Conservation (phyloP, 2,888 invertebrate species). For the Himalopsyche anomala region DNA sequence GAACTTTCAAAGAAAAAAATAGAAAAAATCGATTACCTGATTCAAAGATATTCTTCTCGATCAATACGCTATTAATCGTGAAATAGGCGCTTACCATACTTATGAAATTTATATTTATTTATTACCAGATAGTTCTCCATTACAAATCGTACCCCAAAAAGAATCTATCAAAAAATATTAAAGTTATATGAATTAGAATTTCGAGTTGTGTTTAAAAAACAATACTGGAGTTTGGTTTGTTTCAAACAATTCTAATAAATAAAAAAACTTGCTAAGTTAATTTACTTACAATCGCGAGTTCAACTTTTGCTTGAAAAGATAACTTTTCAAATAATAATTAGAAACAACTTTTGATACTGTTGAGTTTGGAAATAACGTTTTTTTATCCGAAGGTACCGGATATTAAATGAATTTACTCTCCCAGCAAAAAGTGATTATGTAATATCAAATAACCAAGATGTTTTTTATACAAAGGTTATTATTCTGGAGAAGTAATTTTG, state of each 20-base stretch:
- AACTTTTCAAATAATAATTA: conserved; percentile 9
- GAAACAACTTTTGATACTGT: not conserved
- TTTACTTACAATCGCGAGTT: not conserved
- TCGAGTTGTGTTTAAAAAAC: not conserved
- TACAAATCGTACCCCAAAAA: no score
- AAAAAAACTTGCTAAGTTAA: not conserved
- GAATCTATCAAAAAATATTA: not conserved
- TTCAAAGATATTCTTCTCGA: no score
- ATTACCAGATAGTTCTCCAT: no score
- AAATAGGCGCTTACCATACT: no score
- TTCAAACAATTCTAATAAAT: no score
- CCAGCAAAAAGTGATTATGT: not conserved
- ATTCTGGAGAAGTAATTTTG: not conserved
- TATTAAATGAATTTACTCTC: not conserved
- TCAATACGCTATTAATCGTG: no score
- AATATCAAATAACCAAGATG: conserved; percentile 1
- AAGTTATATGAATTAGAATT: not conserved
- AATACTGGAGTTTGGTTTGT: no score
- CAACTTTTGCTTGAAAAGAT: not conserved
- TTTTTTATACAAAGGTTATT: not conserved
- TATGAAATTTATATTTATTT: no score
- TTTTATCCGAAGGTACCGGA: not conserved
- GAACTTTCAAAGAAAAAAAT: no score
- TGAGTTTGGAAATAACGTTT: not conserved
- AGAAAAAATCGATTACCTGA: no score